These are phyloP conservation scores for Burhinus oedicnemus DNA, from an alignment of 2,113 vertebrate genomes.

Conservation along the genomic window DNA sequence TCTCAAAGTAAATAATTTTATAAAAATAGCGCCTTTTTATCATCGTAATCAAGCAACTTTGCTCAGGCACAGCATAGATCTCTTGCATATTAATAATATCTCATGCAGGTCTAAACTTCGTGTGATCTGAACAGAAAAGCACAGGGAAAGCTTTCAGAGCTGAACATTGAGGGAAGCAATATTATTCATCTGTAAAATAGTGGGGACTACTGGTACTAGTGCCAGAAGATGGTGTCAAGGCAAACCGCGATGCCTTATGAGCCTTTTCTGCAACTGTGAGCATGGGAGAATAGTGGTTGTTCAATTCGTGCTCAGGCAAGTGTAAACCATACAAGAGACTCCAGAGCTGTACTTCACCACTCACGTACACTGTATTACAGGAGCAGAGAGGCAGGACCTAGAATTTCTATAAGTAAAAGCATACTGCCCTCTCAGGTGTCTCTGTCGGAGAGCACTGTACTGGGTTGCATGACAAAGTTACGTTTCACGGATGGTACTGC, in stretches of 20 bases:
- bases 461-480: background rate
- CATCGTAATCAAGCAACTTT: background rate
- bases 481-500: rapidly evolving
- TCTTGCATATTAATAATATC: background rate
- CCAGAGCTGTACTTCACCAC: background rate
- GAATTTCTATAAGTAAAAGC: background rate
- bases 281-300: background rate
- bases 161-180: background rate
- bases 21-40: background rate
- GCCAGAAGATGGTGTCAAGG: background rate
- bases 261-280: background rate
- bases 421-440: background rate
- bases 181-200: background rate
- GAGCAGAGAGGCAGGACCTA: background rate
- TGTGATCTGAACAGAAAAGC: background rate
- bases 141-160: background rate
- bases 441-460: background rate
- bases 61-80: background rate
- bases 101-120: background rate
- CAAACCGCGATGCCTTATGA: background rate
- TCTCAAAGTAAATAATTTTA: background rate
- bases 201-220: background rate
- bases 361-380: background rate
- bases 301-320: background rate
- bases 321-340: background rate